Conservation (phyloP, 1,140 invertebrate genomes). For the Drosophila navojoa region DNA sequence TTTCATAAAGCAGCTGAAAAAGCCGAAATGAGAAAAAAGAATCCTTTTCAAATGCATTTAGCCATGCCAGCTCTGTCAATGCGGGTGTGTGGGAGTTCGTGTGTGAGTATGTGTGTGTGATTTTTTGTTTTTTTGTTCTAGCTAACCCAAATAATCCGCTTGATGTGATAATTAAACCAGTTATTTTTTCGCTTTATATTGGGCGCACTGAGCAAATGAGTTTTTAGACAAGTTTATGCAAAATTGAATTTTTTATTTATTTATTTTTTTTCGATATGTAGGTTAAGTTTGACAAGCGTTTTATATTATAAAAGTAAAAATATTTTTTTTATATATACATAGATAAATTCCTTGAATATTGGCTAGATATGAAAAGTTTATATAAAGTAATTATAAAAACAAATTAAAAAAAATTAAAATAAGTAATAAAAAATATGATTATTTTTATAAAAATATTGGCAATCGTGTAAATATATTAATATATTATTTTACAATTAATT, state of each 20-base stretch:
- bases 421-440: no score
- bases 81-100: conserved; percentile 1
- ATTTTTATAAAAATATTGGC: no score
- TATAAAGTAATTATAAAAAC: no score
- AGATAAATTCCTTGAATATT: no score
- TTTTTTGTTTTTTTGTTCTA: not conserved
- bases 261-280: not conserved
- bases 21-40: conserved; percentile 56
- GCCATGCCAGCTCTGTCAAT: conserved; percentile 18
- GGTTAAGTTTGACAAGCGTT: not conserved
- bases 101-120: not conserved
- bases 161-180: conserved; percentile 70
- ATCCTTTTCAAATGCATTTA: conserved; percentile 62
- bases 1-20: conserved; percentile 33
- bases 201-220: conserved; percentile 14
- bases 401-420: no score
- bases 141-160: conserved; percentile 61
- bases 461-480: no score
- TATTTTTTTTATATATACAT: no score
- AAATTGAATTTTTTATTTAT: conserved; percentile 23
- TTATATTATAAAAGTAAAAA: not conserved
- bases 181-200: conserved; percentile 1
- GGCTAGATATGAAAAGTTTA: no score
- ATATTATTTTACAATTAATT: no score
- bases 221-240: conserved; percentile 6